Percentiles rank a stretch among this genome's conserved stretches.
These are phyloP conservation scores for Oenanthe melanoleuca DNA, from an alignment of 2,113 vertebrate genomes.

Conservation along the genomic window DNA sequence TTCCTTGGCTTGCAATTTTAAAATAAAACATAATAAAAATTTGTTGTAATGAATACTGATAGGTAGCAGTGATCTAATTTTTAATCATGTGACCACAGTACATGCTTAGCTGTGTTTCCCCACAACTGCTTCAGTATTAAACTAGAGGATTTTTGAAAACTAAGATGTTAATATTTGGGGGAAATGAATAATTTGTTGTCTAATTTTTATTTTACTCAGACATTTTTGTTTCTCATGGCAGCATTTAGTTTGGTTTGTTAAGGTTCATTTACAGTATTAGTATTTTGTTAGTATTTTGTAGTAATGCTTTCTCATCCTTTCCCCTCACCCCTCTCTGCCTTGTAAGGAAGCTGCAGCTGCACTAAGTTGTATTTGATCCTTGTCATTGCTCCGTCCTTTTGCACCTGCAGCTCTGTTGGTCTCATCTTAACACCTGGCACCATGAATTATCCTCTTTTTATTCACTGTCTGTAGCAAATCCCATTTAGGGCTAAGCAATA, in stretches of 20 bases:
- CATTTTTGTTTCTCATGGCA: not conserved
- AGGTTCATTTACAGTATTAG: conserved; percentile 31
- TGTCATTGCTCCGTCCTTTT: conserved; percentile 72
- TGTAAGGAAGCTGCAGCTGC: conserved; percentile 79
- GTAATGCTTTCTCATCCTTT: conserved; percentile 57
- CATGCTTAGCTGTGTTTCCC: conserved; percentile 15
- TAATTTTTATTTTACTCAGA: not conserved
- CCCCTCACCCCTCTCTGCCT: conserved; percentile 43
- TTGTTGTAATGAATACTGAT: not conserved
- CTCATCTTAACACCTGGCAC: conserved; percentile 79
- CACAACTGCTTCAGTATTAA: not conserved
- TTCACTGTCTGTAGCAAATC: conserved; percentile 57
- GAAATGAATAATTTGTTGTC: not conserved
- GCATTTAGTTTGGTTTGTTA: conserved; percentile 26
- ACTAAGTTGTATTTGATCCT: conserved; percentile 75
- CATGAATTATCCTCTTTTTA: conserved; percentile 76
- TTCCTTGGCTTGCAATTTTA: conserved; percentile 53
- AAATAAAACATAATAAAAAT: conserved; percentile 24
- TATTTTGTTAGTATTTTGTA: conserved; percentile 42
- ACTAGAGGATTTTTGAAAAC: not conserved
- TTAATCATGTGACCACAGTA: conserved; percentile 34
- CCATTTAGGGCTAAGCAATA: conserved; percentile 45
- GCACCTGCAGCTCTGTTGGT: conserved; percentile 86
- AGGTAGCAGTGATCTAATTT: conserved; percentile 67
- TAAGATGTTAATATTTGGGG: not conserved